These are phyloP conservation scores for Sycophila sp. DNA, from an alignment of 1,140 invertebrate genomes.

Conservation along the genomic window DNA sequence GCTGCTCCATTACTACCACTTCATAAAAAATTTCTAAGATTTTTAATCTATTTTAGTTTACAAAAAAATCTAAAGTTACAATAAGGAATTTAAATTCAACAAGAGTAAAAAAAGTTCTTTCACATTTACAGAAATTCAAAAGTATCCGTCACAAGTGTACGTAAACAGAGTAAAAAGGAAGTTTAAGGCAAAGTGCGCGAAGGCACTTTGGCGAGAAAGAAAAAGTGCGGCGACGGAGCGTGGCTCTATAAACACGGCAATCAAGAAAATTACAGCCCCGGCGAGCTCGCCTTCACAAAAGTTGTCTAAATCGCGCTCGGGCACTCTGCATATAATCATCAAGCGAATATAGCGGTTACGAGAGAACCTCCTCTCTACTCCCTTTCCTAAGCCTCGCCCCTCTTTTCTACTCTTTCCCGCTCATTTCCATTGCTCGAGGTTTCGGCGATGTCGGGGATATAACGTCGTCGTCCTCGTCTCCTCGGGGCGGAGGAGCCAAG, in stretches of 20 bases:
- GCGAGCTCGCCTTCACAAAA: not conserved
- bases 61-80: too few relatives aligned
- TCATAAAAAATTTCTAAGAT: too few relatives aligned
- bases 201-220: not conserved
- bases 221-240: too few relatives aligned
- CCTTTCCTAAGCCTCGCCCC: not conserved
- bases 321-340: conserved; percentile 22
- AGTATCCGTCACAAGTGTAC: too few relatives aligned
- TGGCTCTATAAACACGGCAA: not conserved
- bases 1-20: too few relatives aligned
- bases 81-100: too few relatives aligned
- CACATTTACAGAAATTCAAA: too few relatives aligned
- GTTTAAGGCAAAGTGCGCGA: not conserved
- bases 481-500: not conserved
- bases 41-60: too few relatives aligned
- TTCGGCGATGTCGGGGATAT: not conserved
- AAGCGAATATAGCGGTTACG: not conserved
- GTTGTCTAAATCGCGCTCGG: conserved; percentile 5
- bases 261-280: conserved; percentile 19
- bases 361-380: not conserved
- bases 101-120: too few relatives aligned
- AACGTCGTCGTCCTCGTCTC: not conserved
- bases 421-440: not conserved
- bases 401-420: conserved; percentile 20
- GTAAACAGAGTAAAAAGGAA: too few relatives aligned